Percentiles rank a stretch among this genome's conserved stretches.
Evolutionary conservation across 2,113 vertebrate species (phyloP).

Genomic region (Morone saxatilis): DNA sequence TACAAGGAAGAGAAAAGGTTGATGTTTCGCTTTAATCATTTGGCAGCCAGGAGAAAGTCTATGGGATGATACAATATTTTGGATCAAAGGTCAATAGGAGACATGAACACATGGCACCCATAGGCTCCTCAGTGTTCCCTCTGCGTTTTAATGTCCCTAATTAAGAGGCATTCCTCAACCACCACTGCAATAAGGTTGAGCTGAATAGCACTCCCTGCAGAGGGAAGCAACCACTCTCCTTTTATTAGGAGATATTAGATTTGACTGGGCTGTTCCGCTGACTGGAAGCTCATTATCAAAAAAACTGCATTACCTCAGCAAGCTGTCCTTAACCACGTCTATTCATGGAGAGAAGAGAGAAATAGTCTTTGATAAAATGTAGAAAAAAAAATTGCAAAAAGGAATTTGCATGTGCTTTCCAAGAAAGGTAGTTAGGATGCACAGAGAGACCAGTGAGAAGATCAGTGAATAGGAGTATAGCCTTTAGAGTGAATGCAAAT

Average conservation of each 20-base stretch:
- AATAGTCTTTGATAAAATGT: constrained; percentile 44
- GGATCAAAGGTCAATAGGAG: constrained; percentile 53
- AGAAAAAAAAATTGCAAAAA: neutral
- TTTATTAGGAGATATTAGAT: constrained; percentile 67
- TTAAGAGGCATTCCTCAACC: constrained; percentile 35
- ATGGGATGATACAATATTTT: constrained; percentile 4
- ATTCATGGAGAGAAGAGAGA: constrained; percentile 2
- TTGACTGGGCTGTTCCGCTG: constrained; percentile 53
- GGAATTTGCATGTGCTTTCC: constrained; percentile 26
- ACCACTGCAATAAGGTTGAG: constrained; percentile 42
- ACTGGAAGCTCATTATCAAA: constrained; percentile 59
- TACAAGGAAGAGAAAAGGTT: constrained; percentile 11
- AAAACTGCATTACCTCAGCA: constrained; percentile 52
- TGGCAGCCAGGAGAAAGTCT: neutral
- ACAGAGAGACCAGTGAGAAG: constrained; percentile 19
- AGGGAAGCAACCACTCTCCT: constrained; percentile 55
- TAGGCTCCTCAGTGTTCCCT: constrained; percentile 19
- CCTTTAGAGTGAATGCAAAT: constrained; percentile 62
- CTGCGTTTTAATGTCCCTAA: constrained; percentile 56
- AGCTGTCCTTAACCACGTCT: constrained; percentile 39
- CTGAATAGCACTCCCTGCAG: constrained; percentile 43
- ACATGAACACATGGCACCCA: constrained; percentile 34
- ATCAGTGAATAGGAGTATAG: constrained; percentile 40
- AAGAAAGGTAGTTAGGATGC: constrained; percentile 48
- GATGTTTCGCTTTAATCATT: constrained; percentile 12